Conservation (phyloP, 1,140 invertebrate species). For the Lerema accius region DNA sequence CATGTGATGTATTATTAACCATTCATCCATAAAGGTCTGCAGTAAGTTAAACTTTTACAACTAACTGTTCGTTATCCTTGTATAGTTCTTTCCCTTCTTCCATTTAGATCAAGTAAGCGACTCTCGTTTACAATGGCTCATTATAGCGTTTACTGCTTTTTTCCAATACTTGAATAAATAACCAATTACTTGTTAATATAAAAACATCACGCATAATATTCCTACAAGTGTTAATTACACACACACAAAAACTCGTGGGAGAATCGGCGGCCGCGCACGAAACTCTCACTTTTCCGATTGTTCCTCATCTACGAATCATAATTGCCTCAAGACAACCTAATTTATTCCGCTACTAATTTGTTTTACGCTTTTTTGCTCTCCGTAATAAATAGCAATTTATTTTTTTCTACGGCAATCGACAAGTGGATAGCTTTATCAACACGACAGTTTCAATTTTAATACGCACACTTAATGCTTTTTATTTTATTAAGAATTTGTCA, state of each 20-base stretch:
- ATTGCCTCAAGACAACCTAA: slow-evolving; percentile 33
- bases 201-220: too few species aligned
- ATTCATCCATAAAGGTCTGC: too few species aligned
- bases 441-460: background rate
- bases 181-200: too few species aligned
- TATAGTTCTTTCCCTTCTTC: too few species aligned
- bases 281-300: slow-evolving; percentile 38
- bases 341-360: slow-evolving; percentile 27
- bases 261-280: slow-evolving; percentile 9
- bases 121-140: too few species aligned
- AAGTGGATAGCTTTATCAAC: slow-evolving; percentile 4
- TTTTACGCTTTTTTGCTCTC: slow-evolving; percentile 34
- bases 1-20: too few species aligned
- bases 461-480: background rate
- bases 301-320: slow-evolving; percentile 36
- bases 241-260: slow-evolving; percentile 23
- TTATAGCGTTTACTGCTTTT: too few species aligned
- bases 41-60: too few species aligned
- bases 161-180: too few species aligned
- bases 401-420: slow-evolving; percentile 14
- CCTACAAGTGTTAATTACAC: background rate
- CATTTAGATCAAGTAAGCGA: too few species aligned
- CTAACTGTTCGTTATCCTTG: too few species aligned
- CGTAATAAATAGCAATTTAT: slow-evolving; percentile 10
- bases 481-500: too few species aligned